Base-by-base conservation (phyloP, 2,888 invertebrate genomes). In the Apamea sordens region DNA sequence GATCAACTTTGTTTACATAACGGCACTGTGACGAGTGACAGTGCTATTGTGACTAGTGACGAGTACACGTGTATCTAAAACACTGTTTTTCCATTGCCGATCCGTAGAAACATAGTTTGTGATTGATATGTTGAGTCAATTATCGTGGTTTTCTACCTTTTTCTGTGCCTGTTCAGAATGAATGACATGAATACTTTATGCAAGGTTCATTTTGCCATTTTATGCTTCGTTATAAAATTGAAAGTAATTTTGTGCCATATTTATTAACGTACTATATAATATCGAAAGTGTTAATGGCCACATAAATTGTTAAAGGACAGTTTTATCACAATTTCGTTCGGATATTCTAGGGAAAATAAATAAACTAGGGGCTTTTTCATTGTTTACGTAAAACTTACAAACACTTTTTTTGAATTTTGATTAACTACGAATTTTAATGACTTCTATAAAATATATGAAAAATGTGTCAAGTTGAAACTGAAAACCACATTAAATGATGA, bases 171-270 rank as follows among this genome's bases (percentile, higher is more conserved):
- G 15, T 53, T 44, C 32, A 59, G 61, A 61, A n/a, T n/a, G n/a
- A n/a, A n/a, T n/a, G n/a, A 61, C 18, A n/a, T 21, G 41, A 13
- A 28, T 28, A 47, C 36, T 73, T 50, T 36, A 24, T 44, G 68
- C 32, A 64, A 50, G 59, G 82, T 80, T 61, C 6, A 75, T 82
- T 68, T 82, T 76, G 4, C 15, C 65, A 59, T 67, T 81, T 53
- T 67, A 67, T 50, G 65, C 21, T 32, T 61, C 50, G 41, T 75
- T 59, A 50, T 67, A 74, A 75, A 74, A 82, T 47, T 73, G 15
- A 50, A 59, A 50, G n/a, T 67, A 75, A 82, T 67, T 74, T 75
- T 59, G 41, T 63, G 53, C n/a, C 76, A 53, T 32, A 56, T 53
- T 53, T 15, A 24, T 70, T 32, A 32, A 65, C n/a, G 15, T 21